Evolutionary conservation across 53 echinoderm and acorn worm species (phyloP).

Genomic region (Mesocentrotus franciscanus): DNA sequence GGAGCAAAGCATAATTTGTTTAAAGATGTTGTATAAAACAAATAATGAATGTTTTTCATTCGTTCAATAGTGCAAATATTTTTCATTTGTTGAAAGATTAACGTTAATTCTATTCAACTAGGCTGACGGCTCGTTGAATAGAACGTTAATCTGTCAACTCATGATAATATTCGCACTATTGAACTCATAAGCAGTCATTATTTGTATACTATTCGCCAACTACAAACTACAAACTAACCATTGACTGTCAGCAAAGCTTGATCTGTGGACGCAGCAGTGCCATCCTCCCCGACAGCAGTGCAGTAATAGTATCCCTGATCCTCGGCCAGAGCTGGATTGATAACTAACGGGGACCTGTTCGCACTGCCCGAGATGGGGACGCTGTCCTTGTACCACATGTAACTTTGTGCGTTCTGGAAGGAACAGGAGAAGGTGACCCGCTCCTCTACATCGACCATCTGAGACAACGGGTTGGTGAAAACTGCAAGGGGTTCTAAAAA

Average conservation of each 20-base stretch:
- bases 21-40: too few species aligned
- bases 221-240: not conserved
- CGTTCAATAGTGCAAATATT: too few species aligned
- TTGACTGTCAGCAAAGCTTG: conserved; percentile 23
- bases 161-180: too few species aligned
- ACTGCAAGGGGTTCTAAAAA: conserved; percentile 36
- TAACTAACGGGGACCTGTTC: conserved; percentile 51
- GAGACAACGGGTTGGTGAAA: not conserved
- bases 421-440: conserved; percentile 25
- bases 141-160: too few species aligned
- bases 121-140: too few species aligned
- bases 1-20: too few species aligned
- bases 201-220: not conserved
- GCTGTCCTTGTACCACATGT: conserved; percentile 38
- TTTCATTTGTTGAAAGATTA: too few species aligned
- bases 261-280: not conserved
- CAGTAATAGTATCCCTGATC: conserved; percentile 59
- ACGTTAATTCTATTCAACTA: too few species aligned
- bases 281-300: not conserved
- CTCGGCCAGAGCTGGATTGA: conserved; percentile 52
- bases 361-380: not conserved
- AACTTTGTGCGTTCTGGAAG: conserved; percentile 38
- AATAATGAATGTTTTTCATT: too few species aligned
- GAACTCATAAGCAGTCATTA: too few species aligned
- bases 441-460: not conserved